These are phyloP conservation scores for Sprattus sprattus DNA, from an alignment of 2,113 vertebrate species.

Conservation along the genomic window DNA sequence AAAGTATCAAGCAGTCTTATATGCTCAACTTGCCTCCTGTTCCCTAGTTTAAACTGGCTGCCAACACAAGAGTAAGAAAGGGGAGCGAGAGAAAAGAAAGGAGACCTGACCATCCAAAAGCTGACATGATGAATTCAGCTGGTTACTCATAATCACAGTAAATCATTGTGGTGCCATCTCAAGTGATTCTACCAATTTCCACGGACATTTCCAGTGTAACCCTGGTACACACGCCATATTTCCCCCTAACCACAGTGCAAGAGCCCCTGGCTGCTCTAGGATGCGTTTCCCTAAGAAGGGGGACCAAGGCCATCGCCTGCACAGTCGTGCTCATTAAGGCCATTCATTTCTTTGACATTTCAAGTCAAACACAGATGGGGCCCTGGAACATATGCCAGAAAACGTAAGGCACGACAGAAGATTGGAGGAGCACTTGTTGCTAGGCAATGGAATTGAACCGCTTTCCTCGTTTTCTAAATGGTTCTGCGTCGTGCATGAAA, in stretches of 20 bases:
- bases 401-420: not conserved
- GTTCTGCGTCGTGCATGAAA: not conserved
- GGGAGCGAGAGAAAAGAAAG: not conserved
- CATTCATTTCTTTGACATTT: constrained; percentile 13
- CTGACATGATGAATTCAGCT: not conserved
- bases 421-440: not conserved
- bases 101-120: not conserved
- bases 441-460: not conserved
- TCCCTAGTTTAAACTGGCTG: not conserved
- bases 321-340: constrained; percentile 23
- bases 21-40: not conserved
- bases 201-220: not conserved
- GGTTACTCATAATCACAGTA: not conserved
- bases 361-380: not conserved
- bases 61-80: constrained; percentile 7
- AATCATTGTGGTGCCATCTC: not conserved
- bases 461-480: not conserved
- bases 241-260: not conserved
- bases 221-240: not conserved
- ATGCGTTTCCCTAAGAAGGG: not conserved
- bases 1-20: not conserved
- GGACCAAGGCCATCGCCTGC: not conserved
- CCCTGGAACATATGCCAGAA: not conserved
- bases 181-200: not conserved
- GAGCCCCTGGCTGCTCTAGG: not conserved